Conservation (phyloP, 2,113 vertebrate species). For the Neolamprologus sp. region DNA sequence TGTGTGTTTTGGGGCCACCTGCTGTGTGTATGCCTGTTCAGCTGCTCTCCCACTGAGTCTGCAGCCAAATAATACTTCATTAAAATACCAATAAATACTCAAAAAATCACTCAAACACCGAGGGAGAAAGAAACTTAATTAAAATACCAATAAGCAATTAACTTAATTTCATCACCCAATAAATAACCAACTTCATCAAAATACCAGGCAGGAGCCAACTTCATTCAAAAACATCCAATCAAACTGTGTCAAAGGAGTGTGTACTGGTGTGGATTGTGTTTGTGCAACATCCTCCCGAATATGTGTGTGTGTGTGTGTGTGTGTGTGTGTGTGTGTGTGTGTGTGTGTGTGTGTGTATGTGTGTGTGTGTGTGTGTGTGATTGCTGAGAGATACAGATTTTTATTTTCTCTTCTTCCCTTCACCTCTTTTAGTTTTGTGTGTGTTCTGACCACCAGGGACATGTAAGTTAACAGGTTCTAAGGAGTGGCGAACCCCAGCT, state of each 20-base stretch:
- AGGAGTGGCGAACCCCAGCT: slow-evolving; percentile 43
- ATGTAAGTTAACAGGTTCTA: slow-evolving; percentile 56
- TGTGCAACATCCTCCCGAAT: slow-evolving; percentile 37
- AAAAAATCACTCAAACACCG: slow-evolving; percentile 49
- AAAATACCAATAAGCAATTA: slow-evolving; percentile 70
- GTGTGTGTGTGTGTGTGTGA: background rate
- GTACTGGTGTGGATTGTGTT: slow-evolving; percentile 33
- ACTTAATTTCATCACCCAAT: slow-evolving; percentile 55
- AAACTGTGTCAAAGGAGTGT: slow-evolving; percentile 13
- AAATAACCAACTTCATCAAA: slow-evolving; percentile 56
- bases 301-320: background rate
- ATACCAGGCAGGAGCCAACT: slow-evolving; percentile 48
- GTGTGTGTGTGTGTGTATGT: background rate
- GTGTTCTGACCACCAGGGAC: slow-evolving; percentile 47
- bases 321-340: background rate
- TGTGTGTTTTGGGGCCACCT: slow-evolving; percentile 48
- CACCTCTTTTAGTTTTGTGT: background rate
- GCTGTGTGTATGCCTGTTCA: slow-evolving; percentile 64
- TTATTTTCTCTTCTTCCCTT: slow-evolving; percentile 1
- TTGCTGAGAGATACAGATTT: background rate
- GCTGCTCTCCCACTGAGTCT: slow-evolving; percentile 58
- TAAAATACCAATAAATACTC: slow-evolving; percentile 66
- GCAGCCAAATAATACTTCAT: slow-evolving; percentile 64
- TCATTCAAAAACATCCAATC: slow-evolving; percentile 27
- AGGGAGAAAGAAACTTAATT: slow-evolving; percentile 60